phyloP scores from a whole-genome alignment of 1,140 invertebrate genomes.

The Brachionus asplanchnoidis region DNA sequence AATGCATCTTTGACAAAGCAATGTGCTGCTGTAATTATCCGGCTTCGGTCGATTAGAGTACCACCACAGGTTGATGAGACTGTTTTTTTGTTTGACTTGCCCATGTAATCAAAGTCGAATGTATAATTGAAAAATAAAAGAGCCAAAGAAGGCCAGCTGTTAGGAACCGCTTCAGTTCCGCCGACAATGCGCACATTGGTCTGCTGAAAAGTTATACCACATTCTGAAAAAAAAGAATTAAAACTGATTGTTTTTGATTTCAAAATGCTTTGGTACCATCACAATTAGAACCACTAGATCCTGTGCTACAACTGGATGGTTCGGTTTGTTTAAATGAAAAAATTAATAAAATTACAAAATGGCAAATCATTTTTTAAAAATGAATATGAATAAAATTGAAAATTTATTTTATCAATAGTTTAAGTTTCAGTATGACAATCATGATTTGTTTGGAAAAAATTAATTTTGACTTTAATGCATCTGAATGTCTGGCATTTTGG shows the following conservation, averaged over 20 bases:
- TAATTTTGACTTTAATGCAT: background rate
- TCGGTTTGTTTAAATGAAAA: background rate
- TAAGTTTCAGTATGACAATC: background rate
- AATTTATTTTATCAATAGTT: background rate
- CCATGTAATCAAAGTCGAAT: background rate
- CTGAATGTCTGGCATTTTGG: background rate
- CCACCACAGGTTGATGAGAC: conserved; percentile 27
- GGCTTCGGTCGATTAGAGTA: background rate
- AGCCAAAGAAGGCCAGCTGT: conserved; percentile 23
- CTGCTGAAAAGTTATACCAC: background rate
- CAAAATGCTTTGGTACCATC: background rate
- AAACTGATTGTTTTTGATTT: background rate
- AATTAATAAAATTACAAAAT: background rate
- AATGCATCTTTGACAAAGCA: background rate
- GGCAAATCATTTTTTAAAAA: background rate
- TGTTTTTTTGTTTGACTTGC: background rate
- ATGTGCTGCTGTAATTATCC: conserved; percentile 42
- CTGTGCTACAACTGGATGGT: background rate
- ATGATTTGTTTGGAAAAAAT: background rate
- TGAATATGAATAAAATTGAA: background rate
- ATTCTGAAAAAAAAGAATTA: background rate
- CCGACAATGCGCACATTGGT: conserved; percentile 23
- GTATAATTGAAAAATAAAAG: background rate
- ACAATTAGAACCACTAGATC: background rate
- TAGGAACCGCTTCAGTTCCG: background rate